Conservation (phyloP, 1,140 invertebrate genomes). For the Lasioglossum baleicum region DNA sequence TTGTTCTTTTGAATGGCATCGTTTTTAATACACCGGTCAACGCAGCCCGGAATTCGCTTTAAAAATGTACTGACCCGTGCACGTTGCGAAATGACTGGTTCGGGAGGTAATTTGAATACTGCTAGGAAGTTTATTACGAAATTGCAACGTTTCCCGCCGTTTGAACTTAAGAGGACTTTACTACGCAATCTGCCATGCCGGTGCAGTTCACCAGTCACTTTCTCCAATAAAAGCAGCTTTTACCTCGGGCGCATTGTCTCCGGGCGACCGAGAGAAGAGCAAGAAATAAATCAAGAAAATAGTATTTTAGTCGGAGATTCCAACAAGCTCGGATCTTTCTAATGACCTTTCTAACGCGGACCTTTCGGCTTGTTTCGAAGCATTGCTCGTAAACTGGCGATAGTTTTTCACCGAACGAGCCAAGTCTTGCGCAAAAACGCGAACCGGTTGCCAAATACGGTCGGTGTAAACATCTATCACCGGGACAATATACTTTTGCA, state of each 20-base stretch:
- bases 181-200: too few species aligned
- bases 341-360: background rate
- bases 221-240: conserved; percentile 22
- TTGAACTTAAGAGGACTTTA: too few species aligned
- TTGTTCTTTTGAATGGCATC: too few species aligned
- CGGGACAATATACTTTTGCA: background rate
- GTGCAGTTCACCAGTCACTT: conserved; percentile 13
- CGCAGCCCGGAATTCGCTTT: too few species aligned
- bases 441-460: background rate
- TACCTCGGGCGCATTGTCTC: background rate
- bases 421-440: background rate
- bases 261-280: too few species aligned
- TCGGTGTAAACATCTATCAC: background rate
- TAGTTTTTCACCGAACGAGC: background rate
- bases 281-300: background rate
- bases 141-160: too few species aligned
- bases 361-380: background rate
- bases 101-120: too few species aligned
- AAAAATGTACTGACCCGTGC: too few species aligned
- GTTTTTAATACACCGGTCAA: too few species aligned
- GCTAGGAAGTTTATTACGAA: too few species aligned
- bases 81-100: too few species aligned
- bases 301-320: background rate
- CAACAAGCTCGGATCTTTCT: background rate
- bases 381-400: background rate